Conservation (phyloP, 2,113 vertebrate genomes). For the Sorex fumeus region DNA sequence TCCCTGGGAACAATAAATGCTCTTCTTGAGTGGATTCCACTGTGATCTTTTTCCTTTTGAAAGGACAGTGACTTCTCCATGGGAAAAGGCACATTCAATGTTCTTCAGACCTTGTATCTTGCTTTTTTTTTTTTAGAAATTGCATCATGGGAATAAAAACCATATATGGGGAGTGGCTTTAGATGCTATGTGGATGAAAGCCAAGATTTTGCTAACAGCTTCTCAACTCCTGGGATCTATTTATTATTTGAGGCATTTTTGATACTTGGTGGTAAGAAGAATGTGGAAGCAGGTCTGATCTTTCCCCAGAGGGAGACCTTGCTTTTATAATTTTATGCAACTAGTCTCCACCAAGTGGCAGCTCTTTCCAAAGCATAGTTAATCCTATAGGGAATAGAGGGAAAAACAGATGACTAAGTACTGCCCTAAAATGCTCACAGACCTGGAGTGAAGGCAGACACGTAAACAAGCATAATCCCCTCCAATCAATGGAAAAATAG, state of each 20-base stretch:
- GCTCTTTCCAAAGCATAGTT: conserved; percentile 21
- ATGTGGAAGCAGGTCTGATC: neutral
- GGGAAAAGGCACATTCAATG: neutral
- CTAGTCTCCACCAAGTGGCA: neutral
- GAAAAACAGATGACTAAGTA: conserved; percentile 42
- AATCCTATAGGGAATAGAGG: conserved; percentile 20
- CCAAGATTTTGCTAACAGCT: neutral
- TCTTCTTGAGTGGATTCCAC: conserved; percentile 7
- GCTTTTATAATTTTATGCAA: conserved; percentile 40
- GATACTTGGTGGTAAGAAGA: neutral
- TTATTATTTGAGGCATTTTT: conserved; percentile 5
- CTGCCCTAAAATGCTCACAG: conserved; percentile 12
- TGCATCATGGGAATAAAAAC: neutral
- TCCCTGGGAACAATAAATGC: conserved; percentile 33
- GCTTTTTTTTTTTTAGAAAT: neutral
- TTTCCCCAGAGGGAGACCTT: neutral
- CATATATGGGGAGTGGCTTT: neutral
- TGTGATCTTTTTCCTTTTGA: conserved; percentile 19
- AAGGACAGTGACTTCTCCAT: conserved; percentile 45
- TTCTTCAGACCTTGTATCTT: neutral
- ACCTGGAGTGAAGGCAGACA: conserved; percentile 9
- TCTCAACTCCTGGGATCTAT: conserved; percentile 12
- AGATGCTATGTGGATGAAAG: neutral
- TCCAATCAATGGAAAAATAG: neutral
- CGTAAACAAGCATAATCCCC: conserved; percentile 19